Conservation (phyloP, 1,140 invertebrate genomes). For the Cydia pomonella region DNA sequence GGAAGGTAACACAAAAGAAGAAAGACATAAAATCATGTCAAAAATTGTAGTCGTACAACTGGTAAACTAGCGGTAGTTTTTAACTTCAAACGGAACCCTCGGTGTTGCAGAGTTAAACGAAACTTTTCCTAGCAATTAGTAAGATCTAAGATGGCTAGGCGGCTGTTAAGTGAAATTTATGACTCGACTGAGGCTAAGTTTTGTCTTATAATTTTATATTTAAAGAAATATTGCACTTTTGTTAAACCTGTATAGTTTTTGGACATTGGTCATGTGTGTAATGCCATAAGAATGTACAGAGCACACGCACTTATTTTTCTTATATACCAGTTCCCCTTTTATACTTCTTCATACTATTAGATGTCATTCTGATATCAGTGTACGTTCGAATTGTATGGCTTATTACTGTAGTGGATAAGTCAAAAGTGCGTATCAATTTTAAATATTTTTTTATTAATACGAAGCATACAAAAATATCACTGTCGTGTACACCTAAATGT, state of each 20-base stretch:
- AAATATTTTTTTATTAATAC: too few species aligned
- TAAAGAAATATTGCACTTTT: neutral
- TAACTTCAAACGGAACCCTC: neutral
- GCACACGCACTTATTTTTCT: too few species aligned
- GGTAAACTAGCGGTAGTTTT: neutral
- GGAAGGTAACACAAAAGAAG: too few species aligned
- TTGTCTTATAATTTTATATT: neutral
- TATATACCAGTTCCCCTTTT: too few species aligned
- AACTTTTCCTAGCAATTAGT: conserved; percentile 6
- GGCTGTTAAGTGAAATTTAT: conserved; percentile 16
- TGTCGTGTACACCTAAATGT: too few species aligned
- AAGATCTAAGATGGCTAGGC: neutral
- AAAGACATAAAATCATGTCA: too few species aligned
- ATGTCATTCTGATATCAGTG: too few species aligned
- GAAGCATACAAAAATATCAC: too few species aligned
- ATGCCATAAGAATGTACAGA: neutral
- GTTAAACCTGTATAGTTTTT: neutral
- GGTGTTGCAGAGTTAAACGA: neutral
- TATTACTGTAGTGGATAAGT: too few species aligned
- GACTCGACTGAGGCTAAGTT: neutral
- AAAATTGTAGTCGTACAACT: neutral
- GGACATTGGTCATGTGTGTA: neutral
- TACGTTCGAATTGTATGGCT: too few species aligned
- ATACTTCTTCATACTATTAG: too few species aligned
- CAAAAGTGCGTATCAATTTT: too few species aligned